Evolutionary conservation across 2,113 vertebrate genomes (phyloP).

Genomic region (Albula goreensis): DNA sequence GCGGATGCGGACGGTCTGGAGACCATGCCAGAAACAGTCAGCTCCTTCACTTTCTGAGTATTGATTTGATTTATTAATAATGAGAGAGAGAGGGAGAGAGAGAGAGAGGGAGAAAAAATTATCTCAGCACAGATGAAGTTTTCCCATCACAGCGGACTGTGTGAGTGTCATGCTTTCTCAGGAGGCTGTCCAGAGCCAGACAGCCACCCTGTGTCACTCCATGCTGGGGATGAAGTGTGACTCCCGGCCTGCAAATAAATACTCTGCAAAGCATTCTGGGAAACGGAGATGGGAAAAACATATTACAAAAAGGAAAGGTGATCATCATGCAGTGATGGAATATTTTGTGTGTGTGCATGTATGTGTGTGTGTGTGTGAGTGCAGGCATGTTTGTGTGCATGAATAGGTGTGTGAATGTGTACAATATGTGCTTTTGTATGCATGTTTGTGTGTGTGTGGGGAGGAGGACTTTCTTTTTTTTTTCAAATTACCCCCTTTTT

Average conservation of each 20-base stretch:
- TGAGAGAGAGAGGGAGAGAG: slow-evolving; percentile 37
- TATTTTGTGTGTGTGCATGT: no score
- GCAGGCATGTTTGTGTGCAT: no score
- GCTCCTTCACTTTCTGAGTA: slow-evolving; percentile 10
- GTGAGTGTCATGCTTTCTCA: not conserved
- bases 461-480: no score
- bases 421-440: no score
- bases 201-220: not conserved
- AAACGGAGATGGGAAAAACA: not conserved
- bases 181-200: not conserved
- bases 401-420: no score
- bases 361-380: no score
- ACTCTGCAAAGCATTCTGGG: not conserved
- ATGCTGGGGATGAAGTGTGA: not conserved
- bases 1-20: not conserved
- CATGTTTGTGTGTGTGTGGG: no score
- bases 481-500: not conserved
- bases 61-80: slow-evolving; percentile 30
- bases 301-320: not conserved
- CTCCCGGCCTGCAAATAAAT: not conserved
- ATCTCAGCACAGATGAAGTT: not conserved
- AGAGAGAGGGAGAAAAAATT: not conserved
- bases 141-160: not conserved
- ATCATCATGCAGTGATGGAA: not conserved
- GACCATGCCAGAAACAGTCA: slow-evolving; percentile 44